Conservation (phyloP, 2,113 vertebrate species). For the Elaphurus davidianus region DNA sequence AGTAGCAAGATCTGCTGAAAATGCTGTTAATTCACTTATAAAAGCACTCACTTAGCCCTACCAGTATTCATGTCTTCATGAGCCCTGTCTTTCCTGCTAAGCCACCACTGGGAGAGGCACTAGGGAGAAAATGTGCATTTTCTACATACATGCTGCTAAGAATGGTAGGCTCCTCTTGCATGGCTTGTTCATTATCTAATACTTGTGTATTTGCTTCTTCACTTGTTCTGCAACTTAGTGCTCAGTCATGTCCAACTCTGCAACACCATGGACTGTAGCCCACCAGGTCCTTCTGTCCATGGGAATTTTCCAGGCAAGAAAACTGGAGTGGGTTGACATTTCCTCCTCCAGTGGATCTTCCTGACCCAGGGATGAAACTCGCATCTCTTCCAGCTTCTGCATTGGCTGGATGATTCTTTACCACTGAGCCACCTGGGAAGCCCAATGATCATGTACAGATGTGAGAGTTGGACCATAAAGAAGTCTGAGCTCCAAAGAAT, state of each 20-base stretch:
- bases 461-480: not conserved
- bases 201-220: not conserved
- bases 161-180: not conserved
- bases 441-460: not conserved
- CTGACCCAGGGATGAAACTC: not conserved
- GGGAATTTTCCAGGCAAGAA: not conserved
- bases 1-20: not conserved
- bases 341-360: not conserved
- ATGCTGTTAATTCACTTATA: not conserved
- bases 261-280: not conserved
- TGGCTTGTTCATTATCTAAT: not conserved
- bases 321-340: not conserved
- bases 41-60: not conserved
- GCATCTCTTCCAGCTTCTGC: not conserved
- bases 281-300: not conserved
- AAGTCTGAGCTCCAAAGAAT: not conserved
- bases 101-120: not conserved
- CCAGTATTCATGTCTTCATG: not conserved
- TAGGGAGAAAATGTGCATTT: not conserved
- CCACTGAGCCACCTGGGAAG: not conserved
- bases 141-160: not conserved
- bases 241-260: not conserved
- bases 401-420: not conserved
- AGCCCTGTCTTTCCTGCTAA: too few relatives aligned
- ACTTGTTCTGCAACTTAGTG: not conserved